These are phyloP conservation scores for Allenopithecus nigroviridis DNA, from an alignment of 2,797 vertebrate species.

Conservation along the genomic window DNA sequence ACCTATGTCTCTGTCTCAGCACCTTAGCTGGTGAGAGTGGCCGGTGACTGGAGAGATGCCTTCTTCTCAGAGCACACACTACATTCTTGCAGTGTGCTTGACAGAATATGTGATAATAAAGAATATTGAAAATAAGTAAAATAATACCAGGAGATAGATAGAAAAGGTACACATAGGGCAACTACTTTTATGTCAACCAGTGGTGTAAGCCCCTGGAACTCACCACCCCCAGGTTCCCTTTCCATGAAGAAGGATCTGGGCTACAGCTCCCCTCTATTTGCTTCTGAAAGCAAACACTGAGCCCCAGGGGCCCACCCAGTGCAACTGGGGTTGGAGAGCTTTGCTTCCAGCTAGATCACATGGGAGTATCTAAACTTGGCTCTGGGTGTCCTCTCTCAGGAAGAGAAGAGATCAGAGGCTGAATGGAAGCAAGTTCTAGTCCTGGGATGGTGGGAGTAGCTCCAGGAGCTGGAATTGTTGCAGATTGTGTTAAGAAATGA, in stretches of 20 bases:
- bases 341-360: neutral
- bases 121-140: neutral
- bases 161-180: neutral
- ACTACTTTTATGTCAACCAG: neutral
- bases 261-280: neutral
- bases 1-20: neutral
- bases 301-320: too few relatives aligned
- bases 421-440: neutral
- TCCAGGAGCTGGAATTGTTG: neutral
- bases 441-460: neutral
- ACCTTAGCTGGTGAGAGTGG: neutral
- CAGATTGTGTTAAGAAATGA: constrained; percentile 26
- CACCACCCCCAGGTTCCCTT: neutral
- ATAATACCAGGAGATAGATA: neutral
- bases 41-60: neutral
- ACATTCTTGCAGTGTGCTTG: neutral
- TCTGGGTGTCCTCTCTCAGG: neutral
- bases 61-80: neutral
- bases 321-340: neutral
- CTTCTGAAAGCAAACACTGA: neutral
- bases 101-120: neutral
- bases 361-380: neutral
- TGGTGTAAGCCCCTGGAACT: neutral
- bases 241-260: neutral
- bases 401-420: neutral